Evolutionary conservation across 2,888 invertebrate species (phyloP).

Genomic region (Calameuta pallipes): DNA sequence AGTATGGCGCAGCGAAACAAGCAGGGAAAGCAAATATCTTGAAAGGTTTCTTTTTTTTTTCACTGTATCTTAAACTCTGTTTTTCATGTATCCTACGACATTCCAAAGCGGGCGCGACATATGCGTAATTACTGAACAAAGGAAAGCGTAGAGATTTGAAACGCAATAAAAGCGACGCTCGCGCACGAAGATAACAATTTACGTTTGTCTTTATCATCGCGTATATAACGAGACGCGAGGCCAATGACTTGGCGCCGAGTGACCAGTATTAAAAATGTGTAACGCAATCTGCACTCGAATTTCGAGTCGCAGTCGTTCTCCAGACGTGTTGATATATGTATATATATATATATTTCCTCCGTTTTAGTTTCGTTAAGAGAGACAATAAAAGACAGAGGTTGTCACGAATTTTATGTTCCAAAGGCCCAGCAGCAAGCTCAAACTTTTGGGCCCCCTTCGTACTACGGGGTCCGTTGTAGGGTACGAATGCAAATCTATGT

Average conservation of each 20-base stretch:
- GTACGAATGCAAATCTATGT: neutral
- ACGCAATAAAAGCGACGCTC: constrained; percentile 22
- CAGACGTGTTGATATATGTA: too few species aligned
- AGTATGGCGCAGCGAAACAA: neutral
- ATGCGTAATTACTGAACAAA: constrained; percentile 38
- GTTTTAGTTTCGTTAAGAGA: neutral
- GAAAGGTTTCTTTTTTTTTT: neutral
- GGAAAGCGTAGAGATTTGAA: constrained; percentile 27
- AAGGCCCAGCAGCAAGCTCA: neutral
- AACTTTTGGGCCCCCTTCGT: neutral
- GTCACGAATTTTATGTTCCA: neutral
- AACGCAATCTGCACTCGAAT: neutral
- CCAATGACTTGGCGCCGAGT: constrained; percentile 44
- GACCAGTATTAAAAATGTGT: neutral
- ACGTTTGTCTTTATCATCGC: constrained; percentile 49
- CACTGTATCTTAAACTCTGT: neutral
- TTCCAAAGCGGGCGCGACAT: neutral
- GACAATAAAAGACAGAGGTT: neutral
- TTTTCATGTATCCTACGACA: neutral
- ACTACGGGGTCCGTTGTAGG: neutral
- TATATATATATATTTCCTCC: neutral
- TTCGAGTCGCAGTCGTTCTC: neutral
- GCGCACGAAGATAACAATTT: constrained; percentile 54
- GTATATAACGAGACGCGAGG: constrained; percentile 31
- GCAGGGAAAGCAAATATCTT: neutral